phyloP scores from a whole-genome alignment of 2,113 vertebrate species.

The Proterorhinus semilunaris region DNA sequence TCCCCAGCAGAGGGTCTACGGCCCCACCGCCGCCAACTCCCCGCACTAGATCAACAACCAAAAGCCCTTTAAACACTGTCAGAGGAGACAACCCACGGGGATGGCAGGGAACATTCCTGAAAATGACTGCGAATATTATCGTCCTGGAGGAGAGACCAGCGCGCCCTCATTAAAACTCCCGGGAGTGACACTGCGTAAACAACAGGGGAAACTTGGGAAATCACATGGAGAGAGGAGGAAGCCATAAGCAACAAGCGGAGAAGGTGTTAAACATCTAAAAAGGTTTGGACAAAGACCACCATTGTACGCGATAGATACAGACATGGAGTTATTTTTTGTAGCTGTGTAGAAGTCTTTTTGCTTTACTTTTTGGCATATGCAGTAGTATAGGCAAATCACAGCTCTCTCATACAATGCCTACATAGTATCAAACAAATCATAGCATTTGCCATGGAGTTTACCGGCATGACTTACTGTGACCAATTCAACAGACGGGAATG shows the following conservation, averaged over 20 bases:
- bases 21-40: background rate
- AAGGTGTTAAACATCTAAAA: conserved; percentile 1
- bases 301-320: background rate
- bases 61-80: background rate
- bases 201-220: conserved; percentile 14
- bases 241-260: background rate
- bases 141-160: conserved; percentile 20
- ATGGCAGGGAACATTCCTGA: conserved; percentile 38
- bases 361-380: background rate
- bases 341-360: background rate
- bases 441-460: background rate
- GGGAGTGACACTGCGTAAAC: conserved; percentile 28
- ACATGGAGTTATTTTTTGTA: background rate
- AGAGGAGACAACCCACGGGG: conserved; percentile 10
- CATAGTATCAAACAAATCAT: background rate
- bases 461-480: background rate
- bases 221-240: conserved; percentile 1
- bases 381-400: background rate
- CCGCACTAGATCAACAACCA: background rate
- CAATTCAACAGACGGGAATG: no score
- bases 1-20: conserved; percentile 22
- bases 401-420: background rate
- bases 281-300: background rate
- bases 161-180: conserved; percentile 35
- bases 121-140: conserved; percentile 42